These are phyloP conservation scores for Platichthys stellatus DNA, from an alignment of 2,113 vertebrate species.

Conservation along the genomic window DNA sequence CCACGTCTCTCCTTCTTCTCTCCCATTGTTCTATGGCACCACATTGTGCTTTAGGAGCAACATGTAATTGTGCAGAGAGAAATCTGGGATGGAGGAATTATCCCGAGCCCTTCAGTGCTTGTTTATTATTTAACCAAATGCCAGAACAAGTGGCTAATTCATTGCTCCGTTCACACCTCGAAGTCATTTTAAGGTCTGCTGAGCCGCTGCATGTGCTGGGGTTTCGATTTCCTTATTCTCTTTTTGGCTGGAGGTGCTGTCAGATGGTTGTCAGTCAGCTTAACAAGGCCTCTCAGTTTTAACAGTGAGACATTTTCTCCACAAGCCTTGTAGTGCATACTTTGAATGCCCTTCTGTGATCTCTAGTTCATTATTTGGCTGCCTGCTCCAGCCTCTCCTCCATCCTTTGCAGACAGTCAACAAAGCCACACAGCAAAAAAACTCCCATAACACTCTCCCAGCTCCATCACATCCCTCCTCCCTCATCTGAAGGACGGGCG, in stretches of 20 bases:
- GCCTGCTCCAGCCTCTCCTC: constrained; percentile 23
- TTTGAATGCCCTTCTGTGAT: constrained; percentile 34
- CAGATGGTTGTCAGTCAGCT: constrained; percentile 21
- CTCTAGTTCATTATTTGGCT: constrained; percentile 30
- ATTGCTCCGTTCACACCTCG: constrained; percentile 20
- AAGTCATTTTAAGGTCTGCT: constrained; percentile 37
- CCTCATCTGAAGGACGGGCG: constrained; percentile 55
- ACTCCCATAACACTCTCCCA: constrained; percentile 1
- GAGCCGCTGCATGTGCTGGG: neutral
- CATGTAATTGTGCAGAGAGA: constrained; percentile 66
- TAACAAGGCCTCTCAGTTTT: constrained; percentile 12
- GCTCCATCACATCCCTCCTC: constrained; percentile 7
- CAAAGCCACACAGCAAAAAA: constrained; percentile 37
- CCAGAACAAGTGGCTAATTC: constrained; percentile 46
- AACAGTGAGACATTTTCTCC: constrained; percentile 4
- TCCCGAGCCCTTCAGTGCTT: constrained; percentile 58
- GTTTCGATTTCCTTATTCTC: neutral
- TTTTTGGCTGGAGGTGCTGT: constrained; percentile 11
- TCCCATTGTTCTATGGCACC: constrained; percentile 29
- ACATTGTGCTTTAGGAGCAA: constrained; percentile 59
- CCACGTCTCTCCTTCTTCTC: constrained; percentile 18
- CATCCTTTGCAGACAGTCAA: constrained; percentile 37
- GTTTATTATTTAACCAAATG: constrained; percentile 65
- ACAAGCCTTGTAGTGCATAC: neutral
- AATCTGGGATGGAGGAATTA: constrained; percentile 57